Percentiles rank a stretch among this genome's conserved stretches.
Conservation (phyloP, 1,140 invertebrate genomes). For the Drosophila rufa region DNA sequence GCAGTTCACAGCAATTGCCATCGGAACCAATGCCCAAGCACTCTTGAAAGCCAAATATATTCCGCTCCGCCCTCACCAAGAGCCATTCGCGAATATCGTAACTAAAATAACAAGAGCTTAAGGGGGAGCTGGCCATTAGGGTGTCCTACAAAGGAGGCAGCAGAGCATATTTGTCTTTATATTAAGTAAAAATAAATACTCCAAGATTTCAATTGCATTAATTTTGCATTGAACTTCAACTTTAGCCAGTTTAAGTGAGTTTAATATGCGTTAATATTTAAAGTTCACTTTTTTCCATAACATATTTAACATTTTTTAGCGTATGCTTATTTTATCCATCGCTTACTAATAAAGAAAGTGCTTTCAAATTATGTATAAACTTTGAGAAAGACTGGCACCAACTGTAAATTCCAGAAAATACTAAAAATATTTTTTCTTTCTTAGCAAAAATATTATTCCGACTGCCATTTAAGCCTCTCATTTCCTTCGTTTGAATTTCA, state of each 20-base stretch:
- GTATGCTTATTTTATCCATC: too few relatives aligned
- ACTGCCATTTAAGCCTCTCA: background rate
- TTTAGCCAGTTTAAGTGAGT: too few relatives aligned
- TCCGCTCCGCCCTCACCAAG: constrained; percentile 67
- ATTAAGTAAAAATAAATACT: background rate
- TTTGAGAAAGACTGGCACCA: too few relatives aligned
- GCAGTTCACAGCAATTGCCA: constrained; percentile 75
- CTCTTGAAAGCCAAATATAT: constrained; percentile 58
- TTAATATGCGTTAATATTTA: too few relatives aligned
- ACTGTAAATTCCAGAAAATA: background rate
- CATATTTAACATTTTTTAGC: too few relatives aligned
- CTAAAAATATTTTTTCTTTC: background rate
- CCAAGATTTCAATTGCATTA: background rate
- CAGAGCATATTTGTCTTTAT: background rate
- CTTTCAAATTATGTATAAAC: too few relatives aligned
- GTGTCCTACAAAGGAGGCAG: background rate
- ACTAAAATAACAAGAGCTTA: constrained; percentile 24
- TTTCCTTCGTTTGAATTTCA: constrained; percentile 53
- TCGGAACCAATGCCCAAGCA: constrained; percentile 65
- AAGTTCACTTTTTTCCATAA: too few relatives aligned
- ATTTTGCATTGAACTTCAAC: background rate
- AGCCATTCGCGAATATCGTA: constrained; percentile 37
- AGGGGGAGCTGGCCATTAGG: constrained; percentile 11
- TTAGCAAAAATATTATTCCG: too few relatives aligned
- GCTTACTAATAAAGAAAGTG: background rate